phyloP scores from a whole-genome alignment of 64 coral and sea anemone species.

The Trachythela sp. region DNA sequence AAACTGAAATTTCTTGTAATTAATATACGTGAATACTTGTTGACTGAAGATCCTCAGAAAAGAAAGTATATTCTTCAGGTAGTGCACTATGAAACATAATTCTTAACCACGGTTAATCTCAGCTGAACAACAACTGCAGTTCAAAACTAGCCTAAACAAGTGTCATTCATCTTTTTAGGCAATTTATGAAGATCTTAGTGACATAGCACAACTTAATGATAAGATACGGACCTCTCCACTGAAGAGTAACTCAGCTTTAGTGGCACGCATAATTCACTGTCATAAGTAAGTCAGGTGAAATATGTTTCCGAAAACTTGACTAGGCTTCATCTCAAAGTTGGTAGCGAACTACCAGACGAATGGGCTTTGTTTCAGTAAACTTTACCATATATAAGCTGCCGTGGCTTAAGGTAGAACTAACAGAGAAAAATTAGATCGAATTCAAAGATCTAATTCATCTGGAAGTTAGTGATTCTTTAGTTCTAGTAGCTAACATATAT shows the following conservation, averaged over 20 bases:
- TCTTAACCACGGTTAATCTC: no score
- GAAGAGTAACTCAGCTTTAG: background rate
- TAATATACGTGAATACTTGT: conserved; percentile 94
- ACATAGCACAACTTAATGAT: conserved; percentile 8
- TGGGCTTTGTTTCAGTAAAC: no score
- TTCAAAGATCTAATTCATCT: no score
- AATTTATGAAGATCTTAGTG: conserved; percentile 49
- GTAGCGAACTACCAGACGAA: no score
- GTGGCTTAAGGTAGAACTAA: no score
- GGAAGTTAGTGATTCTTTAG: background rate
- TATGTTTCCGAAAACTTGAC: no score
- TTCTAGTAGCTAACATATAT: background rate
- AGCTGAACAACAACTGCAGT: no score
- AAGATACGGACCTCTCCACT: background rate
- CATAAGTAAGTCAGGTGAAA: background rate
- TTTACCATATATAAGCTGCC: no score
- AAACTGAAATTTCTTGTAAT: conserved; percentile 89
- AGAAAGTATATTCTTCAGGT: conserved; percentile 95
- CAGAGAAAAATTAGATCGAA: no score
- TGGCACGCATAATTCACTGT: background rate
- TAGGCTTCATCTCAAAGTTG: no score
- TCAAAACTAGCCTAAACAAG: background rate
- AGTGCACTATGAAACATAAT: background rate
- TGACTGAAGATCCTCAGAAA: conserved; percentile 71
- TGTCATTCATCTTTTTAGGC: conserved; percentile 49